Conservation (phyloP, 1,140 invertebrate genomes). For the Megathymus violae region DNA sequence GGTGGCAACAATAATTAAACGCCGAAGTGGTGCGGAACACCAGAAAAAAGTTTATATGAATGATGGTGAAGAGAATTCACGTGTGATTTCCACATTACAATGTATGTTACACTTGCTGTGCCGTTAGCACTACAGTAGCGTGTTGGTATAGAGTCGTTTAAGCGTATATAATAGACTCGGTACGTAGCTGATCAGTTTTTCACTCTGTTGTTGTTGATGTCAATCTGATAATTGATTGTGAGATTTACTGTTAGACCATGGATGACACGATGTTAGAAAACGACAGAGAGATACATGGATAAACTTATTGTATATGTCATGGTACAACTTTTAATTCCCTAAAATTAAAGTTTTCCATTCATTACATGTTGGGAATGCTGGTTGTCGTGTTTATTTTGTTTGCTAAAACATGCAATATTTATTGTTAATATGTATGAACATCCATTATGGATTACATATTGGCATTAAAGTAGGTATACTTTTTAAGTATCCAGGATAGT, state of each 20-base stretch:
- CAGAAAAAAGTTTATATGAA: constrained; percentile 40
- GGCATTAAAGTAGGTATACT: too few species aligned
- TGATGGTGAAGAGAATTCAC: constrained; percentile 39
- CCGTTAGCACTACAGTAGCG: constrained; percentile 21
- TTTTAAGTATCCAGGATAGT: too few species aligned
- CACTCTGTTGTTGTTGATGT: constrained; percentile 15
- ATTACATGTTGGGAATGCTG: too few species aligned
- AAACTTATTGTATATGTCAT: too few species aligned
- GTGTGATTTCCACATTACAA: constrained; percentile 45
- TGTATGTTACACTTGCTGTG: constrained; percentile 20
- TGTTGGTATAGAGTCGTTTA: constrained; percentile 10
- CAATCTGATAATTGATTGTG: constrained; percentile 17
- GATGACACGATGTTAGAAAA: too few species aligned
- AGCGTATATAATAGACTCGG: constrained; percentile 18
- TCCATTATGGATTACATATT: too few species aligned
- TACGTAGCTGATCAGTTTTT: constrained; percentile 24
- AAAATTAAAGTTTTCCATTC: too few species aligned
- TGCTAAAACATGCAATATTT: too few species aligned
- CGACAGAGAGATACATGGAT: too few species aligned
- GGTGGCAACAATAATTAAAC: constrained; percentile 74
- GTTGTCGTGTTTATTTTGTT: too few species aligned
- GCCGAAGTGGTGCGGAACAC: constrained; percentile 66
- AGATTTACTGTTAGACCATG: constrained; percentile 2
- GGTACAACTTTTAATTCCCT: too few species aligned
- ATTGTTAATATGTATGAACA: too few species aligned